Conservation (phyloP, 2,113 vertebrate species). For the Mustelus asterias region DNA sequence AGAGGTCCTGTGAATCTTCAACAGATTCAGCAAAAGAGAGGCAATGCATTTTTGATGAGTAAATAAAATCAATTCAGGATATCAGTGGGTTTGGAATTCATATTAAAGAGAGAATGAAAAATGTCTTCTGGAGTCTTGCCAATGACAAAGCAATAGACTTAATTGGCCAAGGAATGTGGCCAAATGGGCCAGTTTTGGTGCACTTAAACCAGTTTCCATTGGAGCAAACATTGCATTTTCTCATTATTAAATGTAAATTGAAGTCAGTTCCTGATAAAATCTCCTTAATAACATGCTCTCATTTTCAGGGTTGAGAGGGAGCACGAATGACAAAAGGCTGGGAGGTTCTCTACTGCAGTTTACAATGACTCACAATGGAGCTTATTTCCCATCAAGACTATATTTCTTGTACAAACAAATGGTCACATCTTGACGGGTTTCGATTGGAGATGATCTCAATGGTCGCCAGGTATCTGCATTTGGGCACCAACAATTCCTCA, state of each 20-base stretch:
- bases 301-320: neutral
- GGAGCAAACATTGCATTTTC: neutral
- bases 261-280: neutral
- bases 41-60: neutral
- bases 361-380: neutral
- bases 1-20: neutral
- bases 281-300: neutral
- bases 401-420: neutral
- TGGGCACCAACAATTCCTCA: neutral
- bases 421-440: neutral
- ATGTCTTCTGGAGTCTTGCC: neutral
- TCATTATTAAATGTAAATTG: neutral
- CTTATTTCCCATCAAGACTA: neutral
- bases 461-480: neutral
- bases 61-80: neutral
- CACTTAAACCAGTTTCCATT: neutral
- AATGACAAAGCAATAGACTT: neutral
- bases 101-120: neutral
- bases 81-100: neutral
- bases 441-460: neutral
- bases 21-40: neutral
- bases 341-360: neutral
- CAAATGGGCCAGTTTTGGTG: neutral
- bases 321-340: neutral
- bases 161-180: neutral